A percentile compares a stretch with the other conserved stretches of the same genome.
Conservation (phyloP, 1,140 invertebrate genomes). For the Nasonia longicornis region DNA sequence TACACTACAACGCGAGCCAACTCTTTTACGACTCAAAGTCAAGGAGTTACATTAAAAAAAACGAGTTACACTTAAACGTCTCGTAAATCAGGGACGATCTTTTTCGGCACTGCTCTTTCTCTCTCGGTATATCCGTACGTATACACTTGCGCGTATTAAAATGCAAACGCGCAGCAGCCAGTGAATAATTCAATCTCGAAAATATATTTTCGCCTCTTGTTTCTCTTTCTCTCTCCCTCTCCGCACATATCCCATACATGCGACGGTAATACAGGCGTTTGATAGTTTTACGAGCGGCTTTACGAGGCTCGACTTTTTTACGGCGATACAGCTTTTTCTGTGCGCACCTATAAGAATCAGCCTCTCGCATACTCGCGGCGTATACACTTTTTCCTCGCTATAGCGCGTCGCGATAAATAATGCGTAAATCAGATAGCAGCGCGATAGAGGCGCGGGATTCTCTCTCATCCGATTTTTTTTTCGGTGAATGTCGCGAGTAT, state of each 20-base stretch:
- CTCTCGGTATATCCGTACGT: too few species aligned
- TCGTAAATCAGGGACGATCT: constrained; percentile 4
- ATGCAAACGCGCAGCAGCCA: not conserved
- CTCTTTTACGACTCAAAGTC: not conserved
- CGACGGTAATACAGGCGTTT: constrained; percentile 15
- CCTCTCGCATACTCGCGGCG: not conserved
- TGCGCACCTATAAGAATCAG: not conserved
- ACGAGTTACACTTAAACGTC: not conserved
- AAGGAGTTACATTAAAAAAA: not conserved
- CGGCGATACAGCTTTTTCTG: not conserved
- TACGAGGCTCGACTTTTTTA: constrained; percentile 36
- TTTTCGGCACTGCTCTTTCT: not conserved
- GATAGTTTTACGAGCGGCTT: constrained; percentile 25
- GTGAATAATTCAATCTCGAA: constrained; percentile 28
- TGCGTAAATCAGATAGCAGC: constrained; percentile 9
- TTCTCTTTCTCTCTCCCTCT: not conserved
- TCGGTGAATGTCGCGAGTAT: not conserved
- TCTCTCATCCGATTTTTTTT: not conserved
- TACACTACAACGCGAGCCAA: not conserved
- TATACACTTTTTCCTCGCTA: not conserved
- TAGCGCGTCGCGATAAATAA: constrained; percentile 15
- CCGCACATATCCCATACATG: not conserved
- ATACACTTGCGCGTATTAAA: too few species aligned
- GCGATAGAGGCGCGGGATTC: constrained; percentile 7
- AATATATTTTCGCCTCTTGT: not conserved